These are phyloP conservation scores for Ctenicera cuprea DNA, from an alignment of 2,888 invertebrate genomes.

Conservation along the genomic window DNA sequence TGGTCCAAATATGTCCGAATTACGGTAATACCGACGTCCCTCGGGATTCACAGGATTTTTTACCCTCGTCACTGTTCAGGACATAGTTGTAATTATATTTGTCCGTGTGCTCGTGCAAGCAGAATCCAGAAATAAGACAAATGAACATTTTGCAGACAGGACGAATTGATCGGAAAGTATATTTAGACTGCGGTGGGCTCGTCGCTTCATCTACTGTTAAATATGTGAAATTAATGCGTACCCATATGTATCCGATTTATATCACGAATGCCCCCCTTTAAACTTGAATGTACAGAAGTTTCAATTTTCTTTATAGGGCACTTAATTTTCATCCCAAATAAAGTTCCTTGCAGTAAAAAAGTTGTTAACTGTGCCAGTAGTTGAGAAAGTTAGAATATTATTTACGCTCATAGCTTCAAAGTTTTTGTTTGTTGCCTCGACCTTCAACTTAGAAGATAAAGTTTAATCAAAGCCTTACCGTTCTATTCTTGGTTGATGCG, in stretches of 20 bases:
- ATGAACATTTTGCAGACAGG: background rate
- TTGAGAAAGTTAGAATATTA: conserved; percentile 14
- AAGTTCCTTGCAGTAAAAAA: conserved; percentile 6
- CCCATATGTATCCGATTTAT: background rate
- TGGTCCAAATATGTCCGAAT: conserved; percentile 3
- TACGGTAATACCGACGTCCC: conserved; percentile 1
- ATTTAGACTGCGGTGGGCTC: conserved; percentile 15
- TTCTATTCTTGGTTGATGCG: background rate
- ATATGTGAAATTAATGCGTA: background rate
- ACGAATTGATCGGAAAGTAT: conserved; percentile 4
- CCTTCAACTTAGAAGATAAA: background rate
- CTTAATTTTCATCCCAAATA: conserved; percentile 13
- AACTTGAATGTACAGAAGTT: background rate
- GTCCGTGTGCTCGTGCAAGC: background rate
- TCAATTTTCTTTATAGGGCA: background rate
- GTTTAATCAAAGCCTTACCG: conserved; percentile 7
- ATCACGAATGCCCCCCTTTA: background rate
- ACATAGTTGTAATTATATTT: conserved; percentile 22
- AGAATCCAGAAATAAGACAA: conserved; percentile 8
- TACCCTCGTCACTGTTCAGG: background rate
- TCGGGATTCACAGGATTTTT: conserved; percentile 16
- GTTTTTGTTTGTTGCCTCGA: conserved; percentile 10
- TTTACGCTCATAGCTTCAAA: conserved; percentile 16
- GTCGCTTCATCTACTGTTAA: conserved; percentile 6
- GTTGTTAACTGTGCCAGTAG: conserved; percentile 4